These are phyloP conservation scores for Yponomeuta malinellus DNA, from an alignment of 2,888 invertebrate genomes.

Conservation along the genomic window DNA sequence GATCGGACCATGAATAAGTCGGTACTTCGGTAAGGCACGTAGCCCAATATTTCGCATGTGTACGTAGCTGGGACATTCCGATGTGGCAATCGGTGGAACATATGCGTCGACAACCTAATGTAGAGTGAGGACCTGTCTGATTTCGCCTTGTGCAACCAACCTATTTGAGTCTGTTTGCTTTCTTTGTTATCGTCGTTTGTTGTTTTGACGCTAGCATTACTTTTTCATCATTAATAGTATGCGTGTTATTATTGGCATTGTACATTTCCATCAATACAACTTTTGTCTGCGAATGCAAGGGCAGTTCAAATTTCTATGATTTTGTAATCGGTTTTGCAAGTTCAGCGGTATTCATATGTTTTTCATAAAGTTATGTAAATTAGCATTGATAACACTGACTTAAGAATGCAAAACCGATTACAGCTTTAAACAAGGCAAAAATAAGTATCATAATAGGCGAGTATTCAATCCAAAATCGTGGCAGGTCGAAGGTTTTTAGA, in stretches of 20 bases:
- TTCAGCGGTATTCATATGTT: not conserved
- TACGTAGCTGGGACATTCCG: conserved; percentile 28
- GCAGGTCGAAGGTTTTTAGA: conserved; percentile 17
- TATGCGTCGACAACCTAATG: conserved; percentile 9
- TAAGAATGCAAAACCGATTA: not conserved
- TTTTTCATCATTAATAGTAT: not conserved
- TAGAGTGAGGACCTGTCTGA: not conserved
- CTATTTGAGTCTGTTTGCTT: not conserved
- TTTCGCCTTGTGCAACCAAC: not conserved
- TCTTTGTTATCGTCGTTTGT: not conserved
- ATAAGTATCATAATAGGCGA: not conserved
- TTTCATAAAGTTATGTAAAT: too few species aligned
- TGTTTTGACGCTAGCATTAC: not conserved
- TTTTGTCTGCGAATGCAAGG: not conserved
- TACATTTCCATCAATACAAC: not conserved
- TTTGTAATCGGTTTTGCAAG: not conserved
- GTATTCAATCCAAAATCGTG: conserved; percentile 9
- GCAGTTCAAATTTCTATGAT: not conserved
- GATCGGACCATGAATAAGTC: conserved; percentile 32
- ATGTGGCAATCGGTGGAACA: conserved; percentile 23
- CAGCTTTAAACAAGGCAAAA: not conserved
- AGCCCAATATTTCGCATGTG: conserved; percentile 26
- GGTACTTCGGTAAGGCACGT: conserved; percentile 28
- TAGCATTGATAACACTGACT: not conserved
- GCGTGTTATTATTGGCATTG: not conserved